A percentile compares a stretch with the other conserved stretches of the same genome.
Evolutionary conservation across 1,140 invertebrate species (phyloP).

Genomic region (Temnothorax curvispinosus): DNA sequence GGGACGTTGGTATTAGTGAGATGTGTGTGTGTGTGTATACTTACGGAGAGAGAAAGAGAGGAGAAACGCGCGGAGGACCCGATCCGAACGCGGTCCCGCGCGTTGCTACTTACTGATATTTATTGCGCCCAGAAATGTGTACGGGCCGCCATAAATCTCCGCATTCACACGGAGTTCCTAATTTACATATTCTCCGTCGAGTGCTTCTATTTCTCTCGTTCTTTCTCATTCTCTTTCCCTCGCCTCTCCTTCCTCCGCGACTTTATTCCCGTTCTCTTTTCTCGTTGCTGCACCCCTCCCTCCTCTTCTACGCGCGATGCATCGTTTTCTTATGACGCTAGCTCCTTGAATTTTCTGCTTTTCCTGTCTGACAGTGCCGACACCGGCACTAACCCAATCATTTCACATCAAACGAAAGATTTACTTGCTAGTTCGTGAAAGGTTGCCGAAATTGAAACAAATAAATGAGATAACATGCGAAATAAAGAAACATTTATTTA

Average conservation of each 20-base stretch:
- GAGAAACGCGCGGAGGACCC: constrained; percentile 1
- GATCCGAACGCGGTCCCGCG: constrained; percentile 59
- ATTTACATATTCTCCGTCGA: constrained; percentile 83
- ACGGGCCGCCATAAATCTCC: constrained; percentile 84
- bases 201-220: constrained; percentile 42
- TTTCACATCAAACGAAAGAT: constrained; percentile 2
- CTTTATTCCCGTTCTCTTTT: constrained; percentile 38
- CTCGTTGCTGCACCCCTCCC: not conserved
- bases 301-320: not conserved
- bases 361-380: not conserved
- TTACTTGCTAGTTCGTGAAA: not conserved
- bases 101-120: constrained; percentile 85
- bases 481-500: not conserved
- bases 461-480: not conserved
- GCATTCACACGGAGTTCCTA: constrained; percentile 85
- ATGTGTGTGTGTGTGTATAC: not conserved
- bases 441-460: not conserved
- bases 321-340: constrained; percentile 21
- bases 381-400: not conserved
- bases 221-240: constrained; percentile 3
- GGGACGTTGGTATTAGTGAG: not conserved
- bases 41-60: constrained; percentile 25
- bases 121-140: constrained; percentile 85
- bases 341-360: constrained; percentile 31
- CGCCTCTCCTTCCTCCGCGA: constrained; percentile 41